Base-by-base conservation (phyloP, 2,113 vertebrate genomes). In the Cisticola juncidis region DNA sequence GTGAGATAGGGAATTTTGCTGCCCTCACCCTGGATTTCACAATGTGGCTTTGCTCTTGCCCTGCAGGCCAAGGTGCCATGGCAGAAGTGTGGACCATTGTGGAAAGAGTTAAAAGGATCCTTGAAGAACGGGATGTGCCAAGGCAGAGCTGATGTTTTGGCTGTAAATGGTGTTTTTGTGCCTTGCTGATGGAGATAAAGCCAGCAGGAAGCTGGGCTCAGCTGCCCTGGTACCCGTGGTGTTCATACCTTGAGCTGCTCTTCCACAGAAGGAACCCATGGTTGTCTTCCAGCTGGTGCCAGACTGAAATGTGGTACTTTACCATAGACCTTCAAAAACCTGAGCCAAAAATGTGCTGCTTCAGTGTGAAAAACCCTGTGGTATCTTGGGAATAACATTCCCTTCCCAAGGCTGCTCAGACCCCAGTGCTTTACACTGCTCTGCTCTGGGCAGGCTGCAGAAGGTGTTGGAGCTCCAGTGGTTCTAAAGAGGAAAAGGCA, bases 1-100 rank as follows among this genome's bases (percentile, higher is more conserved):
- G 35, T 40, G 61, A 68, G 83, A 47, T 3, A 15, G 58, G 47
- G 16, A 61, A 12, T 48, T 81, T 73, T 42, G n/a, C 68, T 54
- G 8, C 12, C 44, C 33, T 18, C 45, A 20, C 11, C 26, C 48
- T 54, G 76, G 20, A 12, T 86, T 81, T 92, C 68, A 77, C 80
- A 4, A 0, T 12, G 62, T 65, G 54, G 29, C 45, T 96, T 61
- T 94, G 38, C 84, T 64, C 74, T 97, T 68, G 10, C 61, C 83
- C 72, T 77, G 33, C 95, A 99, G 99, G 99, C 94, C 98, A 94
- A 94, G 99, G 99, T 5, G 99, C 98, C 95, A 99, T 99, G 99
- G 99, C 99, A 42, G 99, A 99, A 90, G 98, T 99, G 60, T 95
- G 96, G 12, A 98, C 98, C 66, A 99, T 99, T 42, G 94, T 99